Evolutionary conservation across 2,113 vertebrate species (phyloP).

Genomic region (Muntiacus reevesi): DNA sequence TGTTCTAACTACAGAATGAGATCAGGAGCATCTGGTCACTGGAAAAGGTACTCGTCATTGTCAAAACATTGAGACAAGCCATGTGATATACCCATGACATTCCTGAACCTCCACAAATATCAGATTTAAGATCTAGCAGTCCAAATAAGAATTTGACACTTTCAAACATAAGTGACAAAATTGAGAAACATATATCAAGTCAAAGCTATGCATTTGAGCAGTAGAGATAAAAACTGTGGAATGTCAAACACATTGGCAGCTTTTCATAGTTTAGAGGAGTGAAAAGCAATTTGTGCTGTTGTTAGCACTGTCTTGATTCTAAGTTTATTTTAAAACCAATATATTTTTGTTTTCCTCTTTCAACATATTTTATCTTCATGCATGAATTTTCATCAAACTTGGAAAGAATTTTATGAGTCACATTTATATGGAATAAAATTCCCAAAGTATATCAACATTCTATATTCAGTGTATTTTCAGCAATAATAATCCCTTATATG

Average conservation of each 20-base stretch:
- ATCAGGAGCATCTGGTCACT: neutral
- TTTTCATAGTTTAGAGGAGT: constrained; percentile 66
- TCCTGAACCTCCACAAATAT: constrained; percentile 19
- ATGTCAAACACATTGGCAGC: constrained; percentile 57
- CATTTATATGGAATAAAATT: neutral
- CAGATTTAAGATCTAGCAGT: neutral
- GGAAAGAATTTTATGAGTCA: neutral
- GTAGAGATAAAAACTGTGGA: constrained; percentile 62
- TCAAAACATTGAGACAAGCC: constrained; percentile 27
- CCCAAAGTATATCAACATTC: neutral
- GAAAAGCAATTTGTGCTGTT: constrained; percentile 41
- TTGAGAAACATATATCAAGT: constrained; percentile 47
- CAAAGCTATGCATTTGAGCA: constrained; percentile 49
- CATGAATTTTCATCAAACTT: neutral
- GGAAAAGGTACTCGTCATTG: neutral
- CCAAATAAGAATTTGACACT: constrained; percentile 34
- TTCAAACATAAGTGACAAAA: constrained; percentile 55
- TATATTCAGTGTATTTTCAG: neutral
- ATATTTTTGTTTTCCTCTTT: constrained; percentile 62
- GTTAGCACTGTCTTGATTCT: constrained; percentile 47
- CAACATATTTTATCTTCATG: constrained; percentile 29
- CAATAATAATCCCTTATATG: neutral
- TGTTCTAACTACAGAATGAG: neutral
- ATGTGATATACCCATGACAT: neutral
- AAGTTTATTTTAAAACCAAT: constrained; percentile 64